Evolutionary conservation across 2,797 vertebrate genomes (phyloP).

Genomic region (Buceros bicornis): DNA sequence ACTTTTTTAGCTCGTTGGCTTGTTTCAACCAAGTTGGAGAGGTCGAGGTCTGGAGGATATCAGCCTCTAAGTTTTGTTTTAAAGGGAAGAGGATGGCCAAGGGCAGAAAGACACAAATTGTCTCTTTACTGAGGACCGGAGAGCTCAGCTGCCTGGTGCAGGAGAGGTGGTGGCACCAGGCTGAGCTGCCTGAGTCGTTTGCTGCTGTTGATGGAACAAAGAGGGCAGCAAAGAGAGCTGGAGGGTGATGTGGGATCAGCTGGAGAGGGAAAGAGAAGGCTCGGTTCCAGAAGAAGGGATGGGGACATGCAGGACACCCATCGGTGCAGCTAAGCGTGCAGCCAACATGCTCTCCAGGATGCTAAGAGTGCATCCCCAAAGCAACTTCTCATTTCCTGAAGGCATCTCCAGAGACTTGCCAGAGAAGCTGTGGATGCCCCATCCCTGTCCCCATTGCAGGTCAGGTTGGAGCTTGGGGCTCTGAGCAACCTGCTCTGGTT

Average conservation of each 20-base stretch:
- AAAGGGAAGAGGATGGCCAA: neutral
- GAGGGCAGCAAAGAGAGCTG: neutral
- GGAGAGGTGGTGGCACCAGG: neutral
- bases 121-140: neutral
- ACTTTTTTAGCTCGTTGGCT: neutral
- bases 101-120: neutral
- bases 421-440: neutral
- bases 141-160: rapidly evolving
- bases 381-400: too few species aligned
- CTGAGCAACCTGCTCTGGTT: neutral
- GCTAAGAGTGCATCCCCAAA: neutral
- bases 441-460: neutral
- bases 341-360: neutral
- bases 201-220: rapidly evolving
- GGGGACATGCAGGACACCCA: rapidly evolving
- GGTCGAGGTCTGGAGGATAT: neutral
- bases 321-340: neutral
- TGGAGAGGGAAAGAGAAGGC: neutral
- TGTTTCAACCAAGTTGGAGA: neutral
- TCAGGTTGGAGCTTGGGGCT: neutral
- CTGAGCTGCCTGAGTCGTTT: rapidly evolving
- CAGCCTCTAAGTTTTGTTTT: neutral
- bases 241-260: neutral
- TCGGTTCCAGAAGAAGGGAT: neutral
- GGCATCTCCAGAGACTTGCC: neutral